Base-by-base conservation (phyloP, 2,888 invertebrate species). In the Epirrhoe tristata region DNA sequence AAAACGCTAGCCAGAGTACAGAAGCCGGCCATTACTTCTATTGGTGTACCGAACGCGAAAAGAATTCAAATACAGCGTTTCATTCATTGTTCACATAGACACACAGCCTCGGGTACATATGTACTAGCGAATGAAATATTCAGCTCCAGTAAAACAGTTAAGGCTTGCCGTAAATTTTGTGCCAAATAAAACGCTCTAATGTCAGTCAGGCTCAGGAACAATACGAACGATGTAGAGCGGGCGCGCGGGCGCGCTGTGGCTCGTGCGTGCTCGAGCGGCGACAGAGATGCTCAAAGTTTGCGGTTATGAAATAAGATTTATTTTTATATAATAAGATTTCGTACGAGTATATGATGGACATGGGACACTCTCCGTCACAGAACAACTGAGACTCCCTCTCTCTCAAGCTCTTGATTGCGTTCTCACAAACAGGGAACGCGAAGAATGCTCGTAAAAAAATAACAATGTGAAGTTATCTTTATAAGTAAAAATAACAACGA, bases 141-240 rank as follows among this genome's bases (percentile, higher is more conserved):
- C 52, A 14, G 59, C 64, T 58, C 24, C 57, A 46, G 58, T 36
- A 46, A 54, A 69, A 48, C 63, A 36, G 62, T 62, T 56, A 59
- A 50, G 46, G 63, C 39, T 36, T 7, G 57, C 34, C 56, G 55
- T 66, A 50, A 63, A 66, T 66, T 57, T 6, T 53, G 58, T 56
- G 55, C 58, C 60, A 62, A 63, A 69, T 69, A 69, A 66, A 70
- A 62, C 58, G 60, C 43, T 63, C 65, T 72, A 61, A 72, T 53
- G 69, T 69, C 65, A 63, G 62, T 70, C 67, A 66, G 66, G 62
- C 58, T n/a, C n/a, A n/a, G 51, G 65, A 71, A 67, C 71, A 71
- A 71, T 65, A 56, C 39, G 10, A 46, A 16, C 48, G 36, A 24
- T 54, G 39, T 36, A 31, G 48, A 57, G 39, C 53, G 66, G 64